Percentiles rank a stretch among this genome's conserved stretches.
Conservation (phyloP, 2,888 invertebrate genomes). For the Drosophila nr. perissopoda region DNA sequence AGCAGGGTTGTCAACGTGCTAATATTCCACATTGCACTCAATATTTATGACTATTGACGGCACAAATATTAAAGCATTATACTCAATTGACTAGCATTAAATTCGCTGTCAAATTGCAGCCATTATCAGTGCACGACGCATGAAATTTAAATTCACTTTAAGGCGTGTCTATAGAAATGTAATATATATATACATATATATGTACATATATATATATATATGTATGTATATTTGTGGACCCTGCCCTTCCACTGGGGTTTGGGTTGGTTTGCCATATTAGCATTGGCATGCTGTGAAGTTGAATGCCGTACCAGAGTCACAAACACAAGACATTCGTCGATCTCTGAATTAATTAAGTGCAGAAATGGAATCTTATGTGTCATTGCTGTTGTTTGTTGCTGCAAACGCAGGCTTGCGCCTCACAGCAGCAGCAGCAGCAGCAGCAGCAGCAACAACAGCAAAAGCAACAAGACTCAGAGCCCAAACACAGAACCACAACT, state of each 20-base stretch:
- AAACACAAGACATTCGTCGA: slow-evolving; percentile 33
- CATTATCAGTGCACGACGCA: slow-evolving; percentile 37
- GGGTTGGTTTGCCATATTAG: slow-evolving; percentile 15
- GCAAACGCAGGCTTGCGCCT: slow-evolving; percentile 47
- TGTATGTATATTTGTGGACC: slow-evolving; percentile 8
- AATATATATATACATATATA: too few relatives aligned
- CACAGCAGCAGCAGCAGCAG: background rate
- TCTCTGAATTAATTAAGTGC: slow-evolving; percentile 60
- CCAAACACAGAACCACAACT: slow-evolving; percentile 10
- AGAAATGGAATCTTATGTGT: slow-evolving; percentile 57
- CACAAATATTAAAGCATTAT: slow-evolving; percentile 24
- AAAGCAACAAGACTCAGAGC: slow-evolving; percentile 3
- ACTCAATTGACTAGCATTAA: slow-evolving; percentile 42
- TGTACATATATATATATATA: background rate
- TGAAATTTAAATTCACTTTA: slow-evolving; percentile 32
- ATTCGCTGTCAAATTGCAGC: slow-evolving; percentile 53
- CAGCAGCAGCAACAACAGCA: background rate
- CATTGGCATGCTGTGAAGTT: slow-evolving; percentile 63
- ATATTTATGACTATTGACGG: slow-evolving; percentile 33
- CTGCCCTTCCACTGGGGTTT: slow-evolving; percentile 43
- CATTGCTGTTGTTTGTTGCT: slow-evolving; percentile 31
- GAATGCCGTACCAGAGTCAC: slow-evolving; percentile 36
- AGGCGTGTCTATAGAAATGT: slow-evolving; percentile 1
- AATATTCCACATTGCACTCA: slow-evolving; percentile 44
- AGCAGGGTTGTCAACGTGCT: slow-evolving; percentile 51